Conservation (phyloP, 2,113 vertebrate species). For the Lepisosteus oculatus region DNA sequence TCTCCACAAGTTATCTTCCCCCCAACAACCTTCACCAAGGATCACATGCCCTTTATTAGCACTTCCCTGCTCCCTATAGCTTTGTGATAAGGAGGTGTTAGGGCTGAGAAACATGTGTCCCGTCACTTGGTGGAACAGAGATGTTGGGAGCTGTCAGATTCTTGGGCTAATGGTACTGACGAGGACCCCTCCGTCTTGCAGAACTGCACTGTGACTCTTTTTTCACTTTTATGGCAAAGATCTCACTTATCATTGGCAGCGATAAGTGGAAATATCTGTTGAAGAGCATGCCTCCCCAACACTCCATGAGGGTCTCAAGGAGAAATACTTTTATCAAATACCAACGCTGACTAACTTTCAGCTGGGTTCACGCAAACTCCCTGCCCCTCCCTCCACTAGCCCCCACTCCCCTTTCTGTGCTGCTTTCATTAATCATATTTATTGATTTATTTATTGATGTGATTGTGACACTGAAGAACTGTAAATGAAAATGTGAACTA, state of each 20-base stretch:
- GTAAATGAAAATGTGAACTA: no score
- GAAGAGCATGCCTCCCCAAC: slow-evolving; percentile 34
- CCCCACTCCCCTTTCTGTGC: slow-evolving; percentile 37
- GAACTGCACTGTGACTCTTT: slow-evolving; percentile 24
- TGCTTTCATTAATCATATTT: slow-evolving; percentile 71
- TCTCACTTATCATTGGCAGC: slow-evolving; percentile 32
- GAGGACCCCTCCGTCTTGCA: slow-evolving; percentile 33
- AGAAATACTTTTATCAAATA: slow-evolving; percentile 27
- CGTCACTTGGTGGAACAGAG: slow-evolving; percentile 59
- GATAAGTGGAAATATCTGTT: slow-evolving; percentile 45
- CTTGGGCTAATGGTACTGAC: slow-evolving; percentile 55
- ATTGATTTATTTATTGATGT: slow-evolving; percentile 77
- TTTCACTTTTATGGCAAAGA: slow-evolving; percentile 49
- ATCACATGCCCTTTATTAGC: slow-evolving; percentile 66
- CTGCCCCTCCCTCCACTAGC: slow-evolving; percentile 43
- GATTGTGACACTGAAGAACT: slow-evolving; percentile 29
- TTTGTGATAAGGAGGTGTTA: slow-evolving; percentile 80
- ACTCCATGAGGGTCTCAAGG: slow-evolving; percentile 29
- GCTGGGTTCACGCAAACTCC: slow-evolving; percentile 30
- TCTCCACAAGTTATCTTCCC: neutral
- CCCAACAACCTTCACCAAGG: neutral
- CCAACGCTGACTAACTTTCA: slow-evolving; percentile 22
- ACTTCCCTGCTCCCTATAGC: slow-evolving; percentile 49
- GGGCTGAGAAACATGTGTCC: slow-evolving; percentile 72
- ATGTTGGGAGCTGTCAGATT: slow-evolving; percentile 55